phyloP scores from a whole-genome alignment of 1,140 invertebrate genomes.

The Meteorus sp. region DNA sequence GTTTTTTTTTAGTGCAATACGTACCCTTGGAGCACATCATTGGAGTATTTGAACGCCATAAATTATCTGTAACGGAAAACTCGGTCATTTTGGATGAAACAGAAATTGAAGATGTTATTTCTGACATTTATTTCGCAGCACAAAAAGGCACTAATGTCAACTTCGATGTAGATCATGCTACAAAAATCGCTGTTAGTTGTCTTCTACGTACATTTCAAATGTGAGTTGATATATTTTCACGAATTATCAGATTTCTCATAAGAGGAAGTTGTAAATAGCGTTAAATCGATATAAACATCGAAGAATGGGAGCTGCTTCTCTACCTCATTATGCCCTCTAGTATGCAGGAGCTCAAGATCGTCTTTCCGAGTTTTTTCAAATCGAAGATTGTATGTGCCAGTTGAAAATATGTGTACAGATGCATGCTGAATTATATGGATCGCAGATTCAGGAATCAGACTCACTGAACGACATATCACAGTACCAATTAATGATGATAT shows the following conservation, averaged over 20 bases:
- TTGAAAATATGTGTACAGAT: conserved; percentile 17
- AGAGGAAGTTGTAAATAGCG: background rate
- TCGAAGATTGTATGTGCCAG: too few relatives aligned
- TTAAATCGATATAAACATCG: background rate
- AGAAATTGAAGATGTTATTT: conserved; percentile 60
- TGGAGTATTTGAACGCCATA: conserved; percentile 62
- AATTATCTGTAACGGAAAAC: conserved; percentile 59
- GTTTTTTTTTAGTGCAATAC: conserved; percentile 58
- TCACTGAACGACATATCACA: too few relatives aligned
- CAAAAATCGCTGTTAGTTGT: conserved; percentile 58
- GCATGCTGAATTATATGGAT: too few relatives aligned
- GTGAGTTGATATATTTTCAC: conserved; percentile 41
- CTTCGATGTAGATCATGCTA: conserved; percentile 53
- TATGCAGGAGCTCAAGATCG: conserved; percentile 12
- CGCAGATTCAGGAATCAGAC: too few relatives aligned
- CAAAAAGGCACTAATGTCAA: conserved; percentile 55
- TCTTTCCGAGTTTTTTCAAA: too few relatives aligned
- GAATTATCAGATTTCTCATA: background rate
- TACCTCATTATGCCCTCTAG: conserved; percentile 8
- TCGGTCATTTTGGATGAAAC: conserved; percentile 54
- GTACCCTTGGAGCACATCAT: conserved; percentile 59
- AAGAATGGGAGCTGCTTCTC: background rate
- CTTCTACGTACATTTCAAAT: conserved; percentile 59
- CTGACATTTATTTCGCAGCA: conserved; percentile 61
- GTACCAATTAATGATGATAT: too few relatives aligned